phyloP scores from a whole-genome alignment of 2,797 vertebrate species.

The Lagodon rhomboides region DNA sequence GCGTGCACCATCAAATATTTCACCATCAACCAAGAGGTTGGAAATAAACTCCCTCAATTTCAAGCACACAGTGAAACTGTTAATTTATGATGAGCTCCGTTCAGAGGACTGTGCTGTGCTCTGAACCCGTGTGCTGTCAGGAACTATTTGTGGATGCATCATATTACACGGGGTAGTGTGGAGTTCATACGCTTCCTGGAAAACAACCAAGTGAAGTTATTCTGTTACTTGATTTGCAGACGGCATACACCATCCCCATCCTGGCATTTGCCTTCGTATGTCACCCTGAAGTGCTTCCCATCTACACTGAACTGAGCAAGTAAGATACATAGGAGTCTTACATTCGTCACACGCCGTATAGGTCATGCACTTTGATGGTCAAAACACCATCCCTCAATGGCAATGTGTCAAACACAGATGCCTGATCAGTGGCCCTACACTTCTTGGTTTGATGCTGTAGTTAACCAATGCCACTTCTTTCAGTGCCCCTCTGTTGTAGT shows the following conservation, averaged over 20 bases:
- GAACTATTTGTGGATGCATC: conserved; percentile 56
- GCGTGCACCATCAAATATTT: conserved; percentile 76
- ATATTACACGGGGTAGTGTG: conserved; percentile 32
- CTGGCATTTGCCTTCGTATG: conserved; percentile 97
- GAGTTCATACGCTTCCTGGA: conserved; percentile 20
- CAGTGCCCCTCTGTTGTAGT: no score
- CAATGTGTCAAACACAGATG: no score
- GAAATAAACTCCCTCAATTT: neutral
- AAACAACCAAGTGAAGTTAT: conserved; percentile 13
- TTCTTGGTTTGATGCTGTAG: no score
- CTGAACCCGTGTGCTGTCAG: conserved; percentile 23
- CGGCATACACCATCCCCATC: conserved; percentile 94
- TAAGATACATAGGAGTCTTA: conserved; percentile 58
- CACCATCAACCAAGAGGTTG: conserved; percentile 86
- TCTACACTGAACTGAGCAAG: conserved; percentile 94
- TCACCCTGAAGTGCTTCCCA: conserved; percentile 95
- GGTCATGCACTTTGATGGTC: neutral
- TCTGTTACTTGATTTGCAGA: conserved; percentile 84
- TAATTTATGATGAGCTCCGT: neutral
- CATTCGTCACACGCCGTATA: neutral
- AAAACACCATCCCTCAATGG: no score
- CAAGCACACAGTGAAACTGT: neutral
- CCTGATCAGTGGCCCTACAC: no score
- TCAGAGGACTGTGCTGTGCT: neutral
- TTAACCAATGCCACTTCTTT: no score